Base-by-base conservation (phyloP, 2,888 invertebrate genomes). In the Stenichneumon culpator region DNA sequence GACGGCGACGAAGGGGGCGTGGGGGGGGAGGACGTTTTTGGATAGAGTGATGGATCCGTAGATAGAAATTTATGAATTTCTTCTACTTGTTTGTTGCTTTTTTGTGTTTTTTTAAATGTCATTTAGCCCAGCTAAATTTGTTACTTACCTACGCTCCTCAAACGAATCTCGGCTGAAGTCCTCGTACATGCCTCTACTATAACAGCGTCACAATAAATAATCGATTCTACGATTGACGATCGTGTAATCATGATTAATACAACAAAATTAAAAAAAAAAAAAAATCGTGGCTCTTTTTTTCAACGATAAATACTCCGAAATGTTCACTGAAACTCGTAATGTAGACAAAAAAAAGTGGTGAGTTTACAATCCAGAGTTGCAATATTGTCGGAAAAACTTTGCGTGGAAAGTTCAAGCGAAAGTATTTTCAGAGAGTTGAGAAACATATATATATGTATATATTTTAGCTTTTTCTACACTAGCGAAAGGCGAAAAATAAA, bases 101-200 rank as follows among this genome's bases (percentile, higher is more conserved):
- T 72, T 72, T 69, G 44, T 44, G 52, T 63, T 78, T 67, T 83
- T 63, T 50, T 19, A 47, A n/a, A 63, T 54, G 28, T 63, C 63
- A 44, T 25, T 52, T 57, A 63, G 65, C 39, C 25, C 73, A 73
- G 68, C 73, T 50, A 82, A 86, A 75, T 87, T 75, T 84, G 79
- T 91, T 91, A 94, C 94, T 95, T 94, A 97, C 97, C 97, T 96
- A 94, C 97, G 96, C 92, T 98, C 97, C 94, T 98, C 97, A 94
- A 97, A 98, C 69, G 97, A 97, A 95, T 98, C 97, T 89, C 97
- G 95, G 94, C 97, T 97, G 94, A 97, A 98, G 94, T 97, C 97
- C 95, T 98, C 97, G 94, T 97, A 97, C 95, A 97, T 97, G 92
- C 97, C 96, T 95, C 94, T 94, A 92, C 93, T 93, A 93, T 89